Evolutionary conservation across 2,888 invertebrate species (phyloP).

Genomic region (Latrodectus hesperus): DNA sequence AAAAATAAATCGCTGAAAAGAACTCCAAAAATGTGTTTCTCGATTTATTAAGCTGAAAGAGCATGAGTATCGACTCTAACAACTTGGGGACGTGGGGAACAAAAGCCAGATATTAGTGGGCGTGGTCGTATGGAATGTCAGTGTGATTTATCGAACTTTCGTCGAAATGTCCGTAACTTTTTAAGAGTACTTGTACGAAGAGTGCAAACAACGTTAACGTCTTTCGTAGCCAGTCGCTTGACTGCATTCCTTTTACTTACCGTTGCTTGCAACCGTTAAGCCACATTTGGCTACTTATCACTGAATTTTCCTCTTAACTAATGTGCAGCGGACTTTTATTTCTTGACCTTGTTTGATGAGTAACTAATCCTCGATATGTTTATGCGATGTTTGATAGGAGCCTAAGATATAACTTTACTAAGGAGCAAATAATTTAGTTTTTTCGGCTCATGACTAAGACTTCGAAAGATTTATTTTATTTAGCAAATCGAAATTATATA

Average conservation of each 20-base stretch:
- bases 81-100: conserved; percentile 32
- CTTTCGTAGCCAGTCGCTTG: conserved; percentile 51
- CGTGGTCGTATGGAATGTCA: conserved; percentile 58
- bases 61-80: conserved; percentile 17
- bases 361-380: no score
- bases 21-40: conserved; percentile 11
- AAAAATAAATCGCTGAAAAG: conserved; percentile 2
- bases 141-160: conserved; percentile 66
- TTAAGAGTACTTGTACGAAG: conserved; percentile 51
- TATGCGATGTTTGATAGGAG: no score
- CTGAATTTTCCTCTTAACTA: neutral
- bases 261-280: conserved; percentile 12
- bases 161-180: conserved; percentile 68
- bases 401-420: no score
- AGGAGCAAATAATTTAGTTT: no score
- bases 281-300: conserved; percentile 50
- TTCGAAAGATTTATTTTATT: no score
- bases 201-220: conserved; percentile 52
- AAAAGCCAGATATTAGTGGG: conserved; percentile 59
- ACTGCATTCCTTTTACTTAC: conserved; percentile 64
- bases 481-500: no score
- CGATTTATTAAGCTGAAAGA: conserved; percentile 34
- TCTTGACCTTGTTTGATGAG: no score
- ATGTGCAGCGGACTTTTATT: no score
- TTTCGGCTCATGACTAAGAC: no score